These are phyloP conservation scores for Syngnathus rostellatus DNA, from an alignment of 2,797 vertebrate species.

Conservation along the genomic window DNA sequence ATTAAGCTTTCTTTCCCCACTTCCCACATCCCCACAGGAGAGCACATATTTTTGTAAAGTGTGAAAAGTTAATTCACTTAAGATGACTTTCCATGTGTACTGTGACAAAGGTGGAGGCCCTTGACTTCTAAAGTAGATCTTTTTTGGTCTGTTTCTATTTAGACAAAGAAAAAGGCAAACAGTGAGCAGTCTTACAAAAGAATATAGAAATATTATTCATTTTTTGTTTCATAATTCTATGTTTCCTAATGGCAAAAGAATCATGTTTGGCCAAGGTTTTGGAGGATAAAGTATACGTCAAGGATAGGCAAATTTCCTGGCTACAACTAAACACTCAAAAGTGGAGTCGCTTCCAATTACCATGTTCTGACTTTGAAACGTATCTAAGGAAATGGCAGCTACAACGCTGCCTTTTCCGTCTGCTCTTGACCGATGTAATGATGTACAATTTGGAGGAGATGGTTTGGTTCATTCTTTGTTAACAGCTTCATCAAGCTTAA, in stretches of 20 bases:
- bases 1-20: conserved; percentile 71
- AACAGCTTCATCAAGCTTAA: no score
- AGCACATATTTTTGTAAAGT: conserved; percentile 42
- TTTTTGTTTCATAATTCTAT: neutral
- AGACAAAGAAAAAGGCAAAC: neutral
- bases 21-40: conserved; percentile 41
- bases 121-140: conserved; percentile 1
- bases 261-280: neutral
- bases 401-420: no score
- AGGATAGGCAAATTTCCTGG: no score
- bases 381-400: no score
- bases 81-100: conserved; percentile 21
- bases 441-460: no score
- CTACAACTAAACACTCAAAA: no score
- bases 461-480: no score
- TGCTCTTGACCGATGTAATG: no score
- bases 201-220: neutral
- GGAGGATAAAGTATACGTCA: neutral
- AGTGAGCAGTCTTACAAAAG: neutral
- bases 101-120: conserved; percentile 15
- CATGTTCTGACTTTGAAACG: no score
- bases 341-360: no score
- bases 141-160: neutral
- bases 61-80: conserved; percentile 35
- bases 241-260: neutral